Evolutionary conservation across 2,888 invertebrate genomes (phyloP), one percentile per base, ranked within the genome.

Genomic region (Drosophila melanocephala): DNA sequence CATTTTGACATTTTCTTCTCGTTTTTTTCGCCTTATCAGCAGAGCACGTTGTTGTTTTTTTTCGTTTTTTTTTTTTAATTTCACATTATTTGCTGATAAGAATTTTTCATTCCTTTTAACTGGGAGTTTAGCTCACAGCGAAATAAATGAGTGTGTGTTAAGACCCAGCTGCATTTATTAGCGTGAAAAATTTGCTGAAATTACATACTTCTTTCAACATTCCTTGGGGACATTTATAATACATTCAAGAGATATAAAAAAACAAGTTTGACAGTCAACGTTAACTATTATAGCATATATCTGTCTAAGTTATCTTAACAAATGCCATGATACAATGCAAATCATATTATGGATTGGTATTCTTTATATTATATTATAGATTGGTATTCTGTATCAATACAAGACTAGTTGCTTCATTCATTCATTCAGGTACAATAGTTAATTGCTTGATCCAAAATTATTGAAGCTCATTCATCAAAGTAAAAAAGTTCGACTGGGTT

Each of bases 41-140:
- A 57, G 33, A 30, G 60, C 39, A 35, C 52, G 22, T 55, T 62
- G 61, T 35, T 37, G 57, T 57, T 67, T 73, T 61, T 37, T 37
- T 55, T 59, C 14, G 30, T 55, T 19, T 65, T 63, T 63, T 62
- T 72, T 75, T 87, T 82, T 79, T 84, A 72, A 77, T 78, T 86
- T 78, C 75, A 75, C 80, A 72, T 75, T 86, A 77, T 75, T 55
- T 53, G 44, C 77, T 83, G 87, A 87, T 87, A 87, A 87, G 63
- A 65, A 60, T 64, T 80, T 80, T 87, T 83, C 77, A 71, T 90
- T 75, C 63, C 71, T 81, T 77, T 84, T 61, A 82, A 82, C 73
- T 87, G 87, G 88, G 86, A 80, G 78, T 85, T 85, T 83, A 77
- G 89, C 81, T 69, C 63, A 67, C 78, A 68, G 74, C 74, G 42